These are phyloP conservation scores for Temnopleurus reevesii DNA, from an alignment of 53 echinoderm and acorn worm species.

Conservation along the genomic window DNA sequence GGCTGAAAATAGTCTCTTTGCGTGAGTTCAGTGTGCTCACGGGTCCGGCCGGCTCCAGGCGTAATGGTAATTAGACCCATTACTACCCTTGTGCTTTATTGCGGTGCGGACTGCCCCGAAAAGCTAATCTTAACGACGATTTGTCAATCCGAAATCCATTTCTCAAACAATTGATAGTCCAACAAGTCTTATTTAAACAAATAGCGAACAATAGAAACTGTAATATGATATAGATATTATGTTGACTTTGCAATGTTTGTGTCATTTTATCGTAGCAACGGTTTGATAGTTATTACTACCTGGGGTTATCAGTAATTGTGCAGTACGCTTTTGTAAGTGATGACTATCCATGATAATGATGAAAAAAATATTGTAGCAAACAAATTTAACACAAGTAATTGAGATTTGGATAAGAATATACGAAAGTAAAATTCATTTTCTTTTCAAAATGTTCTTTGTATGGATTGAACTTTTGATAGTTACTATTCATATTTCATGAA, in stretches of 20 bases:
- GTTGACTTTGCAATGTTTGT: not conserved
- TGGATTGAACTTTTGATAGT: no score
- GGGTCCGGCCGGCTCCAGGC: not conserved
- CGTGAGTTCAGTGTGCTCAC: not conserved
- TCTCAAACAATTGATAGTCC: slow-evolving; percentile 27
- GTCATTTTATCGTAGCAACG: slow-evolving; percentile 3
- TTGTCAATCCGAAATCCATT: slow-evolving; percentile 20
- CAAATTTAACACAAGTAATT: no score
- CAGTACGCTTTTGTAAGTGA: no score
- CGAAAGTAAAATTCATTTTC: no score
- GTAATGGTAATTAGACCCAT: slow-evolving; percentile 26
- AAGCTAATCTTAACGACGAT: slow-evolving; percentile 22
- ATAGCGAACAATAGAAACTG: not conserved
- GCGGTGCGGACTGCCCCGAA: not conserved
- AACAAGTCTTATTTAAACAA: not conserved
- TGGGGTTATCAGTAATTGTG: no score
- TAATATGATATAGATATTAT: not conserved
- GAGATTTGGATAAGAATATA: no score
- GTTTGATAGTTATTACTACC: not conserved
- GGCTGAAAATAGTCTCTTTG: not conserved
- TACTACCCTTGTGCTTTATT: not conserved
- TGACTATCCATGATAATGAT: no score
- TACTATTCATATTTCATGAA: no score
- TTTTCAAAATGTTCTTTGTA: no score
- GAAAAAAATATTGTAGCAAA: no score